These are phyloP conservation scores for Heterotis niloticus DNA, from an alignment of 2,113 vertebrate genomes.

Conservation along the genomic window DNA sequence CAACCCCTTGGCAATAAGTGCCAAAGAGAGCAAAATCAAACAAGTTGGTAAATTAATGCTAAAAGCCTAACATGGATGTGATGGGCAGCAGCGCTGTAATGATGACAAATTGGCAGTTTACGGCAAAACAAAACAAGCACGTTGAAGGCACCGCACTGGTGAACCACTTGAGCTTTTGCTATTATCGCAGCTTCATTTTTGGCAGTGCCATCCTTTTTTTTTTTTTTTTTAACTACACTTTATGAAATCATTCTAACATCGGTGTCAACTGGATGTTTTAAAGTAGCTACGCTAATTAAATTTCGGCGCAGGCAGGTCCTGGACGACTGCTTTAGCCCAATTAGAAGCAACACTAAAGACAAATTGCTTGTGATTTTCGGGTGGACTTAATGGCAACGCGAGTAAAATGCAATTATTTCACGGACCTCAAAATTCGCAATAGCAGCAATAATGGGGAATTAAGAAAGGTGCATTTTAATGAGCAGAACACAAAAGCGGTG, in stretches of 20 bases:
- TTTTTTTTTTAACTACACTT: not conserved
- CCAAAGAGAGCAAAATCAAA: too few species aligned
- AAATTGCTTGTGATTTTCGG: not conserved
- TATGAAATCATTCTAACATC: not conserved
- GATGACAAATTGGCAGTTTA: not conserved
- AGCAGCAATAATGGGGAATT: too few species aligned
- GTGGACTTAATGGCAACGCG: not conserved
- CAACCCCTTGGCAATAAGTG: not conserved
- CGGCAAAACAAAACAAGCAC: not conserved
- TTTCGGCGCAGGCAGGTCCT: not conserved
- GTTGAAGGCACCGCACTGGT: not conserved
- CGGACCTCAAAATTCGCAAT: not conserved
- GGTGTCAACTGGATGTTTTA: not conserved
- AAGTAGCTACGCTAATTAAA: not conserved
- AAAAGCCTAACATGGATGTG: not conserved
- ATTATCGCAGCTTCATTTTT: not conserved
- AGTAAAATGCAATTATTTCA: not conserved
- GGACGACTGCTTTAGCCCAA: not conserved
- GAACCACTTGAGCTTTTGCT: not conserved
- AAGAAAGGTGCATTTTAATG: not conserved
- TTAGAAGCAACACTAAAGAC: not conserved
- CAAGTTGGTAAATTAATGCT: not conserved
- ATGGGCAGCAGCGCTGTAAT: not conserved
- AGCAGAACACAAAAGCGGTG: not conserved
- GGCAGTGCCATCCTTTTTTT: not conserved